Conservation (phyloP, 1,140 invertebrate species). For the Melipona quadrifasciata region DNA sequence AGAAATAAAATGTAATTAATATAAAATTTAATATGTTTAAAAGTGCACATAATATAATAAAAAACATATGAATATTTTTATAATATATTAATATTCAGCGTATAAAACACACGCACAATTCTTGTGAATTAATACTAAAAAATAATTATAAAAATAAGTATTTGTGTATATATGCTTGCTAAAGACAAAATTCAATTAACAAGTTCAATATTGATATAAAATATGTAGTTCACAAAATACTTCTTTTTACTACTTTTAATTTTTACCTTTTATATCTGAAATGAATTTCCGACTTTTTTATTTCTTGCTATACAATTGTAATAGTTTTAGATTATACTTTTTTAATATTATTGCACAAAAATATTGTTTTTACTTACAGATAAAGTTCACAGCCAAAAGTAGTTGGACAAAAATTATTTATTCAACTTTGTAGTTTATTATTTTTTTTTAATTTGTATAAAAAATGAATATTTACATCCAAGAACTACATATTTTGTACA, state of each 20-base stretch:
- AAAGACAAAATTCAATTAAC: background rate
- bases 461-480: background rate
- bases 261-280: background rate
- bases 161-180: background rate
- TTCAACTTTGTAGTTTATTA: background rate
- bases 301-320: background rate
- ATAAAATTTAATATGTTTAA: slow-evolving; percentile 8
- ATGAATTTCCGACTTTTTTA: background rate
- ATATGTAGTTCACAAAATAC: background rate
- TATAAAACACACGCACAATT: background rate
- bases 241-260: background rate
- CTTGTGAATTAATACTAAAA: background rate
- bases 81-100: background rate
- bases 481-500: slow-evolving; percentile 17
- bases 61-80: background rate
- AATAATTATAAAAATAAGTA: slow-evolving; percentile 5
- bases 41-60: slow-evolving; percentile 7
- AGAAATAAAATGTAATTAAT: background rate
- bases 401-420: background rate
- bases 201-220: background rate
- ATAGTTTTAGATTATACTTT: background rate
- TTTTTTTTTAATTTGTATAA: background rate
- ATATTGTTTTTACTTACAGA: background rate
- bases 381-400: background rate
- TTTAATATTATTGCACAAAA: background rate